Evolutionary conservation across 2,888 invertebrate species (phyloP).

Genomic region (Leucozona laternaria): DNA sequence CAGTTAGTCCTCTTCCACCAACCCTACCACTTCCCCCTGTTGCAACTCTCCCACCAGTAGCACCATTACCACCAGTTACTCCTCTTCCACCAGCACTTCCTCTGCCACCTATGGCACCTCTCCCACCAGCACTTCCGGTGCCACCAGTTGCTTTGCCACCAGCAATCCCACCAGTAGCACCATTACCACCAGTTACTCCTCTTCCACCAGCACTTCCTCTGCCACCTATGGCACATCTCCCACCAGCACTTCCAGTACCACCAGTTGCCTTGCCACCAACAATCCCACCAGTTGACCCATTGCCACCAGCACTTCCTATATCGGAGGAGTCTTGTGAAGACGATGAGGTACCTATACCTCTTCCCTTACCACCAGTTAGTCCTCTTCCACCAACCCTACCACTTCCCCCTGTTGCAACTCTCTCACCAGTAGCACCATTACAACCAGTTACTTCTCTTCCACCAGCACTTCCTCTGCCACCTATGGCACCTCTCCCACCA

Average conservation of each 20-base stretch:
- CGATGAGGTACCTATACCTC: neutral
- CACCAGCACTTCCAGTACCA: neutral
- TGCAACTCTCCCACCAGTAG: neutral
- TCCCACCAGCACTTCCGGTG: neutral
- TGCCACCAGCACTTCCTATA: neutral
- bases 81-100: neutral
- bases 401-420: neutral
- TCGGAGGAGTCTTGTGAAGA: neutral
- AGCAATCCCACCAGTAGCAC: neutral
- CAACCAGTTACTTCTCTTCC: constrained; percentile 25
- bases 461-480: neutral
- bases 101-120: neutral
- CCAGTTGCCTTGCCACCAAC: neutral
- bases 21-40: neutral
- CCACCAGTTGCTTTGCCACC: neutral
- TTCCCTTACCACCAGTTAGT: constrained; percentile 1
- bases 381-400: neutral
- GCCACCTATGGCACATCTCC: neutral
- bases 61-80: neutral
- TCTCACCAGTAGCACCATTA: neutral
- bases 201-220: neutral
- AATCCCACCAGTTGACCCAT: constrained; percentile 3
- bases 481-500: constrained; percentile 29
- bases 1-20: neutral
- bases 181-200: constrained; percentile 5